Evolutionary conservation across 2,888 invertebrate genomes (phyloP), one percentile per base, ranked within the genome.

Genomic region (Falcaria lacertinaria): DNA sequence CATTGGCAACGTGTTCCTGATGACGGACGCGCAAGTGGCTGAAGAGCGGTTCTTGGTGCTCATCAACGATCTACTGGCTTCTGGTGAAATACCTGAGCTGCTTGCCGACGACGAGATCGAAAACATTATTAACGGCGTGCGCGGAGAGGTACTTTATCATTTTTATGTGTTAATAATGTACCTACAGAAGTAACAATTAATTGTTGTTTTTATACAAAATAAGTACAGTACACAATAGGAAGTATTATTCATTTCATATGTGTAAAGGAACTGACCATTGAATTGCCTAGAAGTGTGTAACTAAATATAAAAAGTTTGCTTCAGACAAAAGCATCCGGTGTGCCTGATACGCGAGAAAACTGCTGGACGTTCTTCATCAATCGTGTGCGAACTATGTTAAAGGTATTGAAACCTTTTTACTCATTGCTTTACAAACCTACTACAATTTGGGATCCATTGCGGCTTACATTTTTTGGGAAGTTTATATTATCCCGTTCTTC

Each of bases 281-380:
- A n/a, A n/a, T n/a, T n/a, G n/a, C n/a, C n/a, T n/a, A n/a, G n/a
- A n/a, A n/a, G n/a, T n/a, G n/a, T n/a, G n/a, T n/a, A n/a, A n/a
- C n/a, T n/a, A n/a, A n/a, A 34, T 22, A 32, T 46, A 37, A 4
- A 37, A 34, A 15, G 33, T 41, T 13, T 47, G 35, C 60, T 65
- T 28, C 47, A 93, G 92, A 94, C 95, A 0, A 97, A 96, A 82
- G 93, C 94, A 33, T 84, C 93, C 0, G 98, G 98, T 1, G 88
- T 96, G 44, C 90, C 93, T 42, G 98, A 98, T 67, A 95, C 95
- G 0, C 91, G 94, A 45, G 98, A 98, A 73, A 98, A 97, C 72
- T 98, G 98, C 72, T 98, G 98, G 98, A 94, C 93, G 70, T 98
- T 95, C 83, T 98, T 97, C 73, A 97, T 98, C 57, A 96, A 97